These are phyloP conservation scores for Lepidocolaptes lacrymiger DNA, from an alignment of 2,797 vertebrate species.

Conservation along the genomic window DNA sequence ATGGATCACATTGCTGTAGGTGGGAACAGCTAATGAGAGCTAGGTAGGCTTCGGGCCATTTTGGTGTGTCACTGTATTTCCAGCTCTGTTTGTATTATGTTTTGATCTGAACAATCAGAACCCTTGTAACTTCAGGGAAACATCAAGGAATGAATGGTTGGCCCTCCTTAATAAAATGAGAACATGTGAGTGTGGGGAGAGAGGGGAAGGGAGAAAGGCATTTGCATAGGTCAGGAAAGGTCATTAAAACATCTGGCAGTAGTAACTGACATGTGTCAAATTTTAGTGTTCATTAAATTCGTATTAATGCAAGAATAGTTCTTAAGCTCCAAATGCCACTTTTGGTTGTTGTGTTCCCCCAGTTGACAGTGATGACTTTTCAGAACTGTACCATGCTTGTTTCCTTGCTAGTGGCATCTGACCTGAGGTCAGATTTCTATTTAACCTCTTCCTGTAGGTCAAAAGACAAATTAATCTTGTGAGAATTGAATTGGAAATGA, in stretches of 20 bases:
- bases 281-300: constrained; percentile 77
- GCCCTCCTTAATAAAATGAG: constrained; percentile 29
- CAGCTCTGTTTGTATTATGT: background rate
- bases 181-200: constrained; percentile 2
- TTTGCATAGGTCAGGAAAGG: constrained; percentile 75
- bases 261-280: constrained; percentile 71
- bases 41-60: background rate
- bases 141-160: background rate
- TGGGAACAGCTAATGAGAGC: background rate
- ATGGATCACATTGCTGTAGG: background rate
- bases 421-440: constrained; percentile 79
- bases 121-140: constrained; percentile 23
- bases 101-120: background rate
- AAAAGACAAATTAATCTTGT: constrained; percentile 83
- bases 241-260: constrained; percentile 76
- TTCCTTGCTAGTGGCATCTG: constrained; percentile 84
- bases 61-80: background rate
- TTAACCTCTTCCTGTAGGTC: constrained; percentile 89
- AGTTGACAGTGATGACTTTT: constrained; percentile 79
- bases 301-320: constrained; percentile 74
- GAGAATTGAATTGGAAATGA: constrained; percentile 82
- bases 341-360: constrained; percentile 43
- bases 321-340: constrained; percentile 64
- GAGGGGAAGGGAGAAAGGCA: background rate
- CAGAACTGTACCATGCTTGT: constrained; percentile 84